phyloP scores from a whole-genome alignment of 2,797 vertebrate genomes.

The Xiphophorus birchmanni region DNA sequence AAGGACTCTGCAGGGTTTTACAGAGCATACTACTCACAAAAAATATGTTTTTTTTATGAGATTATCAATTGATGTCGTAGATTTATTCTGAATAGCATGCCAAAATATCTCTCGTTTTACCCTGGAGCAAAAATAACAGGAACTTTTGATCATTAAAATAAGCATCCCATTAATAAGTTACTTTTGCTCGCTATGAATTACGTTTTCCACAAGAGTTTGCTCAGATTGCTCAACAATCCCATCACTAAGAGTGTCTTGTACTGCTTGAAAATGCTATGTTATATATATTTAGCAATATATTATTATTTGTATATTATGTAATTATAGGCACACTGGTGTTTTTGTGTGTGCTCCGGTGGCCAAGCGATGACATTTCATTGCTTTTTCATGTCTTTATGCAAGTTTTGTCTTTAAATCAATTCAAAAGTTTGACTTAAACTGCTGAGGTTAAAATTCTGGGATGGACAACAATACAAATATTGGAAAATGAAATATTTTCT shows the following conservation, averaged over 20 bases:
- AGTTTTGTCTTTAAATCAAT: background rate
- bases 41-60: no score
- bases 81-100: background rate
- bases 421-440: background rate
- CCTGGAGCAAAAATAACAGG: background rate
- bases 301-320: no score
- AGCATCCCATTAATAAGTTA: background rate
- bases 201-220: background rate
- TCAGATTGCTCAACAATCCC: no score
- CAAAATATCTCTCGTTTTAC: background rate
- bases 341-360: no score
- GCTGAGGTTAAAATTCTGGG: background rate
- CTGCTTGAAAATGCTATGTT: no score
- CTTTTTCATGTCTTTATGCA: background rate
- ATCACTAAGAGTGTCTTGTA: no score
- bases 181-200: background rate
- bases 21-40: background rate
- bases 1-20: background rate
- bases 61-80: background rate
- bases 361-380: no score
- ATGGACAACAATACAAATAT: background rate
- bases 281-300: no score
- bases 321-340: no score
- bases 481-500: background rate
- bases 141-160: background rate